Percentiles rank a stretch among this genome's conserved stretches.
Conservation (phyloP, 2,797 vertebrate genomes). For the Diplodus puntazzo region DNA sequence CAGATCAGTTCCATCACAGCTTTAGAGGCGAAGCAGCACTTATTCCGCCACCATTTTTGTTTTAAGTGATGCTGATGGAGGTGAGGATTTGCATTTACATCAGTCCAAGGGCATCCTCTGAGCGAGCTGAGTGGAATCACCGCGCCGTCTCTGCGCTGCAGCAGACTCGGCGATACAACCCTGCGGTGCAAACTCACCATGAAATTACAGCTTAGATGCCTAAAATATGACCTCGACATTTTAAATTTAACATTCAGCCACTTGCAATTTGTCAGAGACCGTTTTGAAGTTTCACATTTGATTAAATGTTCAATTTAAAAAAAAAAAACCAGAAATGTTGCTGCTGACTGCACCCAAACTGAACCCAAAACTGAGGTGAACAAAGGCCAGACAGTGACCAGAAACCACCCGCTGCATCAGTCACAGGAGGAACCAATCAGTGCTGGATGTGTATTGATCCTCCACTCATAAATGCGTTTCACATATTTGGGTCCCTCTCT, state of each 20-base stretch:
- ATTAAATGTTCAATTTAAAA: background rate
- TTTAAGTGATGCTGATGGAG: background rate
- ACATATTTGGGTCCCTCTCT: background rate
- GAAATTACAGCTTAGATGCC: background rate
- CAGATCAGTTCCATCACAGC: background rate
- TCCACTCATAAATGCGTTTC: background rate
- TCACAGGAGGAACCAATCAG: background rate
- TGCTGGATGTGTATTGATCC: background rate
- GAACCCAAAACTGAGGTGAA: background rate
- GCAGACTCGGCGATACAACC: background rate
- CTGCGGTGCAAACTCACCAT: background rate
- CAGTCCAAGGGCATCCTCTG: background rate
- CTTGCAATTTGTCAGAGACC: background rate
- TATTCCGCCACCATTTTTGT: background rate
- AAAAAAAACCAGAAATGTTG: background rate
- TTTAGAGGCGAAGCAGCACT: background rate
- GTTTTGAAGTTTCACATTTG: background rate
- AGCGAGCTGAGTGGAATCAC: conserved; percentile 14
- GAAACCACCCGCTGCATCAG: conserved; percentile 2
- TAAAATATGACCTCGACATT: background rate
- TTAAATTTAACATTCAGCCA: background rate
- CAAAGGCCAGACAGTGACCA: background rate
- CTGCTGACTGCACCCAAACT: background rate
- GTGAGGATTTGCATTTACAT: background rate
- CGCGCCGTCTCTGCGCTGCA: background rate